Evolutionary conservation across 1,140 invertebrate genomes (phyloP), one percentile per base, ranked within the genome.

Genomic region (Nephila pilipes): DNA sequence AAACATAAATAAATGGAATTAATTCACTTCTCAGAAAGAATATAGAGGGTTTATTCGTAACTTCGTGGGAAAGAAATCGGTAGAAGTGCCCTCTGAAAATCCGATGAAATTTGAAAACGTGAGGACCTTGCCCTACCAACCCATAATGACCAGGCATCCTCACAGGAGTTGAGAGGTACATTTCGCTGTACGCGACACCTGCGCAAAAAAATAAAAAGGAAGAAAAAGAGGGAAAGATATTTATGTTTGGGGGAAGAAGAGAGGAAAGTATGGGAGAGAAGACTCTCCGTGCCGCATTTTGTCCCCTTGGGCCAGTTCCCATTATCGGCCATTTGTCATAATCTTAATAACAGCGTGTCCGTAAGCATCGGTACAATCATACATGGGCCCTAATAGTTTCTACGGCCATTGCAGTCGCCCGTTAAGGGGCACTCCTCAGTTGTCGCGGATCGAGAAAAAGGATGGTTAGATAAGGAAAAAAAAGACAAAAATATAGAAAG

Each of bases 271-370:
- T n/a, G 60, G 60, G 60, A 63, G 4, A 60, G 63, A 25, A 46
- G 36, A 12, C 12, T 46, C n/a, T 65, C 63, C 25, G 25, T 87
- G 36, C 85, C 60, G 85, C 60, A 79, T 32, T 79, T 36, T 60
- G 54, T 90, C 69, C 75, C 88, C 79, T 55, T 14, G 54, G 88
- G 88, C 88, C 75, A 46, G 54, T 90, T 81, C 88, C 88, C 79
- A 90, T 90, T 90, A 90, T 60, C 75, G 22, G 54, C 88, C 88
- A 90, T 90, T 90, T 90, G 89, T 90, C 89, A 90, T 90, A 55
- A 36, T 36, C 79, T 75, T 90, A 90, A 90, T 90, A 90, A 90
- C 89, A 90, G 89, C 89, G 89, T 90, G 89, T 90, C 89, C 89
- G 79, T 81, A 90, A 90, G 75, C 89, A 90, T 57, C 79, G 55